phyloP scores from a whole-genome alignment of 2,113 vertebrate genomes.

The Clupea harengus region DNA sequence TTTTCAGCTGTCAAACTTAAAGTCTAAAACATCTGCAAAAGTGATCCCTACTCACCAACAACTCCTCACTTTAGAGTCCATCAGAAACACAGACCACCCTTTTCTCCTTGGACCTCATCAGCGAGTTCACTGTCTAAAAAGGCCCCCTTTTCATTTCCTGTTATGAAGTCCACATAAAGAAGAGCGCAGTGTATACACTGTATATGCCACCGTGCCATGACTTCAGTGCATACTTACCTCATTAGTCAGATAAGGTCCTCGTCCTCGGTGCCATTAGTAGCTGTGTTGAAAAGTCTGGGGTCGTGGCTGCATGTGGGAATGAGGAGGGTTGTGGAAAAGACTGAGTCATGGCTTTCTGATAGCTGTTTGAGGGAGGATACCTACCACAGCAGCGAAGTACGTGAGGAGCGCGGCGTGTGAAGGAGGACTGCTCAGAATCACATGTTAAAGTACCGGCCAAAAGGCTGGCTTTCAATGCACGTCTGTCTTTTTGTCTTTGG shows the following conservation, averaged over 20 bases:
- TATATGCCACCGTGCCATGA: background rate
- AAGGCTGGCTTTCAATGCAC: background rate
- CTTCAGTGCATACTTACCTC: background rate
- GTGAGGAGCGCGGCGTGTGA: background rate
- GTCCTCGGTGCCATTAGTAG: background rate
- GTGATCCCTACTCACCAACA: background rate
- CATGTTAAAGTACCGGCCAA: background rate
- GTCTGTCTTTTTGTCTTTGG: background rate
- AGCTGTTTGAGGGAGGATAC: conserved; percentile 42
- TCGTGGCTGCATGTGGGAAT: background rate
- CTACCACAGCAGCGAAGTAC: conserved; percentile 29
- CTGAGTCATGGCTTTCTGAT: conserved; percentile 38
- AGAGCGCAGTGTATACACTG: background rate
- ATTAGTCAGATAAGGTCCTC: background rate
- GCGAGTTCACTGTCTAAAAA: background rate
- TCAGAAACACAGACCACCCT: background rate
- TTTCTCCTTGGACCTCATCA: background rate
- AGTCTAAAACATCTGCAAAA: background rate
- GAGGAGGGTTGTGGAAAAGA: conserved; percentile 37
- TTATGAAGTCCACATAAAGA: background rate
- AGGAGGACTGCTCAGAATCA: conserved; percentile 2
- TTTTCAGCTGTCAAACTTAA: background rate
- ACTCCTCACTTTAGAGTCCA: background rate
- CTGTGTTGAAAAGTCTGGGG: background rate
- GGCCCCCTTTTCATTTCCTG: background rate